A percentile compares a stretch with the other conserved stretches of the same genome.
phyloP scores from a whole-genome alignment of 2,888 invertebrate genomes.

The Orthonevra nobilis region DNA sequence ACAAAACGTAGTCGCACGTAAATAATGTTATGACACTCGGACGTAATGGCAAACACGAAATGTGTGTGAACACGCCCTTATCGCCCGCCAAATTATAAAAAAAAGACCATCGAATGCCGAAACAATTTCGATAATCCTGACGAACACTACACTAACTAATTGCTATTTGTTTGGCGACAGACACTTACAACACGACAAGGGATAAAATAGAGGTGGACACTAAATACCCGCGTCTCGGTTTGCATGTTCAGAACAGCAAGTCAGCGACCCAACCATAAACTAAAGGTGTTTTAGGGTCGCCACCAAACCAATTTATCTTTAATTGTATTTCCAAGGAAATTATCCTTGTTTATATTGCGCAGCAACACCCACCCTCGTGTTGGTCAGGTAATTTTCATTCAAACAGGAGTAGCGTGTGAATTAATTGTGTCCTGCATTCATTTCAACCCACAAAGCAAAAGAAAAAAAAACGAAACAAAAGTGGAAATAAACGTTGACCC shows the following conservation, averaged over 20 bases:
- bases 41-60: background rate
- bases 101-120: background rate
- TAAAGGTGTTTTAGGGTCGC: slow-evolving; percentile 9
- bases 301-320: too few species aligned
- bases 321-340: background rate
- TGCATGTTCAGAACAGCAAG: background rate
- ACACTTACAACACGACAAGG: background rate
- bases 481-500: slow-evolving; percentile 14
- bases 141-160: slow-evolving; percentile 20
- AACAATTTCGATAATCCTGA: slow-evolving; percentile 9
- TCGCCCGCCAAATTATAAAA: background rate
- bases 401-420: too few species aligned
- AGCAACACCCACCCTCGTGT: background rate
- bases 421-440: slow-evolving; percentile 2
- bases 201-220: background rate
- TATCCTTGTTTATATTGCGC: slow-evolving; percentile 15
- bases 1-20: background rate
- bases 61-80: slow-evolving; percentile 17
- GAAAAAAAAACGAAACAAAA: too few species aligned
- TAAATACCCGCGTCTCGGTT: background rate
- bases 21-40: background rate
- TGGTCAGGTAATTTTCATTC: too few species aligned
- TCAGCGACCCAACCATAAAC: background rate
- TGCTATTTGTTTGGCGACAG: slow-evolving; percentile 12
- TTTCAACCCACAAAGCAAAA: too few species aligned